Conservation (phyloP, 2,797 vertebrate species). For the Hippocampus kuda region DNA sequence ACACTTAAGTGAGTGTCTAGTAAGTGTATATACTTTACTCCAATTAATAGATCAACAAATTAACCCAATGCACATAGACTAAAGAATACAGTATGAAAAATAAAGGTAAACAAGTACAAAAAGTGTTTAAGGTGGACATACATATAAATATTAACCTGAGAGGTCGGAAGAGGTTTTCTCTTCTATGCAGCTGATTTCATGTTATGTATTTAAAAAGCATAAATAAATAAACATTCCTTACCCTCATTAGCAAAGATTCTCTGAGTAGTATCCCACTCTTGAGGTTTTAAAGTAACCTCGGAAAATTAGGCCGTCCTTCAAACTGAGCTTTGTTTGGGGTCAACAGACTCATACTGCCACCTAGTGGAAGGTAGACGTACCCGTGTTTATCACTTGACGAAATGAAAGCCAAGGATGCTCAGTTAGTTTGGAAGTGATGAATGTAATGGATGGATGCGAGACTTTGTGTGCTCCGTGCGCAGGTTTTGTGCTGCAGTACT, state of each 20-base stretch:
- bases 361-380: conserved; percentile 37
- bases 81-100: conserved; percentile 14
- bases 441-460: not conserved
- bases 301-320: conserved; percentile 33
- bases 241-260: conserved; percentile 26
- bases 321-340: conserved; percentile 3
- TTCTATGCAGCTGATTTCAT: conserved; percentile 30
- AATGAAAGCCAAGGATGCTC: not conserved
- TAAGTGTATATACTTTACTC: not conserved
- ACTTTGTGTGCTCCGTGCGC: not conserved
- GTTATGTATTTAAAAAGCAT: not conserved
- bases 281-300: conserved; percentile 57
- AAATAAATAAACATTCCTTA: not conserved
- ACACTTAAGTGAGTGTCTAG: not conserved
- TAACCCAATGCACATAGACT: not conserved
- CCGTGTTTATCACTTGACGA: not conserved
- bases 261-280: conserved; percentile 47
- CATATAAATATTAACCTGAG: conserved; percentile 23
- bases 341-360: conserved; percentile 30
- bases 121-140: conserved; percentile 3
- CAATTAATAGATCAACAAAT: no score
- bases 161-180: conserved; percentile 36
- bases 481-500: conserved; percentile 98
- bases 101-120: conserved; percentile 22
- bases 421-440: not conserved